Evolutionary conservation across 1,140 invertebrate genomes (phyloP).

Genomic region (Scaptomyza pallida): DNA sequence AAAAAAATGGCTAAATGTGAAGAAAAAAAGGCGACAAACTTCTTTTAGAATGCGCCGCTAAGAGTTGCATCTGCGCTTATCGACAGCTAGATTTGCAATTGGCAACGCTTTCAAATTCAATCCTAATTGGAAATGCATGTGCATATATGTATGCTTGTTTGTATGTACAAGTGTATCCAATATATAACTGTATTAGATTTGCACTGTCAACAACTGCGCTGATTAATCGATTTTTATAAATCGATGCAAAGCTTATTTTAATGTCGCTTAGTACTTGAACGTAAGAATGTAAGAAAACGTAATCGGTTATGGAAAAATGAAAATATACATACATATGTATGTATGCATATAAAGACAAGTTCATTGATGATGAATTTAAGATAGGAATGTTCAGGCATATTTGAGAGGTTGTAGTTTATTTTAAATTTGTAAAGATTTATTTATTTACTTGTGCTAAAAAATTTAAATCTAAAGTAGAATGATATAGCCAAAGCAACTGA

Average conservation of each 20-base stretch:
- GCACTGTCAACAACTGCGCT: slow-evolving; percentile 14
- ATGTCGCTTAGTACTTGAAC: not conserved
- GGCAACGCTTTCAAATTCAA: slow-evolving; percentile 11
- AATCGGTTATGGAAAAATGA: not conserved
- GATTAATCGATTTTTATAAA: slow-evolving; percentile 26
- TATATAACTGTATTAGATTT: not conserved
- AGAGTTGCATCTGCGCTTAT: slow-evolving; percentile 1
- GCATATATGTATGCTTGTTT: no score
- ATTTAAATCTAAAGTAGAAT: no score
- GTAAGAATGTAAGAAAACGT: slow-evolving; percentile 10
- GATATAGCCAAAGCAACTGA: no score
- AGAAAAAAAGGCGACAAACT: slow-evolving; percentile 1
- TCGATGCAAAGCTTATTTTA: slow-evolving; percentile 1
- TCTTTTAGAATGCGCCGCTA: slow-evolving; percentile 17
- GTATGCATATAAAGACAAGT: no score
- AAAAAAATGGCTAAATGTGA: slow-evolving; percentile 20
- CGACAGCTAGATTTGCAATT: slow-evolving; percentile 19
- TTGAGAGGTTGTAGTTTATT: no score
- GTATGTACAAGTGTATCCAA: not conserved
- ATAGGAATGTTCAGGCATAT: no score
- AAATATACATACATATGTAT: not conserved
- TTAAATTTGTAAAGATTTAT: no score
- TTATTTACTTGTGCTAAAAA: no score
- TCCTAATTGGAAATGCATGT: slow-evolving; percentile 13
- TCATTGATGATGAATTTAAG: no score